A percentile compares a stretch with the other conserved stretches of the same genome.
Evolutionary conservation across 2,888 invertebrate species (phyloP).

Genomic region (Caenorhabditis sulstoni): DNA sequence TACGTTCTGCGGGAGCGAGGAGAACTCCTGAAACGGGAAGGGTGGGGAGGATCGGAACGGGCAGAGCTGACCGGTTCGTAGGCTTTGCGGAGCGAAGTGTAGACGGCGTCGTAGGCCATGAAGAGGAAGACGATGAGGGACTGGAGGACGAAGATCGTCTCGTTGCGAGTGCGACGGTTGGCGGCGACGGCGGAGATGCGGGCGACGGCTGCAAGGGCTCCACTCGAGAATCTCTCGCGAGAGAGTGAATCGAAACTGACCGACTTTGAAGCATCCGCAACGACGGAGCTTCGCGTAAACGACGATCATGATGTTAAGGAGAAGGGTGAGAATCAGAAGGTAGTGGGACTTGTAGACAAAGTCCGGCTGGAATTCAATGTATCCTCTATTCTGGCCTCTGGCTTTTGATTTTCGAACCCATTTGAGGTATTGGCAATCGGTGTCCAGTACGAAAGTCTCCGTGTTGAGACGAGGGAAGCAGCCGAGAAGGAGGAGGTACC

Average conservation of each 20-base stretch:
- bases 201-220: conserved; percentile 27
- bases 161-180: conserved; percentile 28
- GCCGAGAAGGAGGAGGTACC: conserved; percentile 48
- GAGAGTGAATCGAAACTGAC: conserved; percentile 13
- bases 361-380: conserved; percentile 52
- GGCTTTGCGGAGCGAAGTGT: conserved; percentile 25
- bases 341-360: conserved; percentile 50
- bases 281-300: conserved; percentile 40
- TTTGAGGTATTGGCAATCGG: conserved; percentile 26
- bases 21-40: conserved; percentile 22
- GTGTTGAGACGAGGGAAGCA: conserved; percentile 40
- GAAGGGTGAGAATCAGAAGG: conserved; percentile 38
- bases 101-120: conserved; percentile 39
- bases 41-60: neutral
- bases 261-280: conserved; percentile 32
- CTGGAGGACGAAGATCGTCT: conserved; percentile 35
- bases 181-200: conserved; percentile 32
- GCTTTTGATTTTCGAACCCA: conserved; percentile 8
- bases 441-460: conserved; percentile 34
- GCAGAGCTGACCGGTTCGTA: conserved; percentile 18
- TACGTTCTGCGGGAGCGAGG: conserved; percentile 11
- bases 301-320: conserved; percentile 34
- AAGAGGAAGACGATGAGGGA: conserved; percentile 36
- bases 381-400: no score
- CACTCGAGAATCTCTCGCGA: no score